Percentiles rank a stretch among this genome's conserved stretches.
phyloP scores from a whole-genome alignment of 2,113 vertebrate species.

The Eurypyga helias region DNA sequence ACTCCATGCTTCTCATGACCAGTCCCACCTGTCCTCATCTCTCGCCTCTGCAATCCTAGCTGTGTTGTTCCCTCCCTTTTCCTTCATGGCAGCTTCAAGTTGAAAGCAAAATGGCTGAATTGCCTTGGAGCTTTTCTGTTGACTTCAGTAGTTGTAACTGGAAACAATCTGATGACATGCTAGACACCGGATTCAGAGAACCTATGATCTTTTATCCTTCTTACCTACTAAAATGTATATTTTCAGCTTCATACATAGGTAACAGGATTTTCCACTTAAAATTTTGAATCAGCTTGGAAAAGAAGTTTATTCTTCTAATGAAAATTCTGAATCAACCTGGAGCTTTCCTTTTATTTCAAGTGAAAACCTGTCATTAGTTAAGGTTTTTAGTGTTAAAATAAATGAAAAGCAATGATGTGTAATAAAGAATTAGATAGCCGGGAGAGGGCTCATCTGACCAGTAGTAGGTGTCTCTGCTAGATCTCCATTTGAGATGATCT shows the following conservation, averaged over 20 bases:
- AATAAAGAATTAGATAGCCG: neutral
- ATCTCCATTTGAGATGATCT: neutral
- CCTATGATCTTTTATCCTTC: neutral
- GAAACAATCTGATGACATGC: neutral
- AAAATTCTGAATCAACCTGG: neutral
- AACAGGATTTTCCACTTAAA: neutral
- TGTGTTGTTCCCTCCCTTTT: neutral
- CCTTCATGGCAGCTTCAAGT: neutral
- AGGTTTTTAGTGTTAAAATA: neutral
- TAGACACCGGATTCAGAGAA: neutral
- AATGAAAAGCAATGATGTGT: neutral
- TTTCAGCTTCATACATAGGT: neutral
- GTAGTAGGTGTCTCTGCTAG: neutral
- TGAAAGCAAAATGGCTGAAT: neutral
- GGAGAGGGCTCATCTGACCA: neutral
- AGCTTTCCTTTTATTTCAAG: neutral
- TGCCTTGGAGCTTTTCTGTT: neutral
- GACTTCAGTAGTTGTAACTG: neutral
- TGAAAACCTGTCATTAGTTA: neutral
- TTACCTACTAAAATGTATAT: neutral
- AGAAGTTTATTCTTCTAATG: neutral
- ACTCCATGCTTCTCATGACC: neutral
- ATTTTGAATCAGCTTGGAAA: neutral
- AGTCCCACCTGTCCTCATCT: neutral
- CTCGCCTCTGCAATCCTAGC: neutral